phyloP scores from a whole-genome alignment of 2,113 vertebrate genomes.

The Micromys minutus region DNA sequence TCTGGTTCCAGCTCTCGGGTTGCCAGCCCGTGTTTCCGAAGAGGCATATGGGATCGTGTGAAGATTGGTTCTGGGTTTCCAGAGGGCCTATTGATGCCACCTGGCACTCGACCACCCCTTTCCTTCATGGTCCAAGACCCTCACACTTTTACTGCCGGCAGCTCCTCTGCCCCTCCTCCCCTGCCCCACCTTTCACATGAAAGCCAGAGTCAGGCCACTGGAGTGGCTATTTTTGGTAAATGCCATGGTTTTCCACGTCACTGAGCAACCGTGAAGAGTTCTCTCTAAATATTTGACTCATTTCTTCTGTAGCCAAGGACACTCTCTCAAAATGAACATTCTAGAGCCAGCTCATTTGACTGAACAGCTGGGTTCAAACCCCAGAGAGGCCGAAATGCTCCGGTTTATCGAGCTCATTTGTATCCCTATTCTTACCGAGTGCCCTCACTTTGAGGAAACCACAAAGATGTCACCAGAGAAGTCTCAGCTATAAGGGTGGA shows the following conservation, averaged over 20 bases:
- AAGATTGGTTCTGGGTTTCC: neutral
- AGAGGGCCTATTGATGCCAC: neutral
- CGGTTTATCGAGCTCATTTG: conserved; percentile 74
- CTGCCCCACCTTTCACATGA: conserved; percentile 27
- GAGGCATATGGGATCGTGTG: neutral
- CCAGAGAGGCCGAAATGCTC: conserved; percentile 59
- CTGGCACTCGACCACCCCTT: neutral
- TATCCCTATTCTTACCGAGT: conserved; percentile 72
- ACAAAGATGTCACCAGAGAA: conserved; percentile 62
- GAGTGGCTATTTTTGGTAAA: conserved; percentile 74
- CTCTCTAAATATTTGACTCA: conserved; percentile 73
- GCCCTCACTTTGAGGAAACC: conserved; percentile 80
- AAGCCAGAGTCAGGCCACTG: conserved; percentile 47
- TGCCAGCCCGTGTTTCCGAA: neutral
- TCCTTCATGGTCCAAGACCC: neutral
- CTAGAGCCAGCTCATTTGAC: conserved; percentile 72
- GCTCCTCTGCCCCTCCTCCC: neutral
- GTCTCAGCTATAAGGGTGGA: conserved; percentile 66
- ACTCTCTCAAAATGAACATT: conserved; percentile 79
- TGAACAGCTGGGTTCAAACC: conserved; percentile 72
- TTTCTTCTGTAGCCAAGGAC: conserved; percentile 76
- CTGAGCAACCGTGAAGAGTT: conserved; percentile 78
- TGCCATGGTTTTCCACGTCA: conserved; percentile 76
- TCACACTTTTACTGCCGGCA: neutral
- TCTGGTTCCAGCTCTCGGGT: neutral